Percentiles rank a stretch among this genome's conserved stretches.
These are phyloP conservation scores for Acinonyx jubatus DNA, from an alignment of 2,113 vertebrate species.

Conservation along the genomic window DNA sequence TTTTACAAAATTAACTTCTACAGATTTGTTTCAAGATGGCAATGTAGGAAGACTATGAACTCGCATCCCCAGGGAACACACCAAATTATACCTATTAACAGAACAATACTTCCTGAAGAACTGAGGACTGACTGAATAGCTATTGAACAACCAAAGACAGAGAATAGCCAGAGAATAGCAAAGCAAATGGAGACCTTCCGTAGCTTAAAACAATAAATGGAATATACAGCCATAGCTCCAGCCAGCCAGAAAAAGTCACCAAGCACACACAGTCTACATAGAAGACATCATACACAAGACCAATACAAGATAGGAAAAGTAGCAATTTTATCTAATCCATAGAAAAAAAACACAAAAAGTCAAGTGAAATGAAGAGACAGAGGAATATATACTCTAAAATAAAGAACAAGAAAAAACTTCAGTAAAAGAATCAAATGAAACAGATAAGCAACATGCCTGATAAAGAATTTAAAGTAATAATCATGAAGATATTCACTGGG, in stretches of 20 bases:
- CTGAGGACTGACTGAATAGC: not conserved
- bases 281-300: not conserved
- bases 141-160: not conserved
- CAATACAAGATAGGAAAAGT: not conserved
- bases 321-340: not conserved
- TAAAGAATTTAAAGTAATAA: not conserved
- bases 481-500: not conserved
- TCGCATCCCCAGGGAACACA: not conserved
- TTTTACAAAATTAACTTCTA: not conserved
- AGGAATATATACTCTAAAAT: not conserved
- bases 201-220: not conserved
- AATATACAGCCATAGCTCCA: not conserved
- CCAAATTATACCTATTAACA: not conserved
- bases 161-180: not conserved
- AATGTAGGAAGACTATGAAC: not conserved
- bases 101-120: not conserved
- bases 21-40: not conserved
- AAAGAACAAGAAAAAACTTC: not conserved
- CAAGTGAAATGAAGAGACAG: not conserved
- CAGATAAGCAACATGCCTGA: not conserved
- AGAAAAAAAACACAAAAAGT: not conserved
- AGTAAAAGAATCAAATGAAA: not conserved
- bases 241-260: not conserved
- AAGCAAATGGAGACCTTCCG: not conserved
- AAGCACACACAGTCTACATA: not conserved